Evolutionary conservation across 2,113 vertebrate species (phyloP).

Genomic region (Limanda limanda): DNA sequence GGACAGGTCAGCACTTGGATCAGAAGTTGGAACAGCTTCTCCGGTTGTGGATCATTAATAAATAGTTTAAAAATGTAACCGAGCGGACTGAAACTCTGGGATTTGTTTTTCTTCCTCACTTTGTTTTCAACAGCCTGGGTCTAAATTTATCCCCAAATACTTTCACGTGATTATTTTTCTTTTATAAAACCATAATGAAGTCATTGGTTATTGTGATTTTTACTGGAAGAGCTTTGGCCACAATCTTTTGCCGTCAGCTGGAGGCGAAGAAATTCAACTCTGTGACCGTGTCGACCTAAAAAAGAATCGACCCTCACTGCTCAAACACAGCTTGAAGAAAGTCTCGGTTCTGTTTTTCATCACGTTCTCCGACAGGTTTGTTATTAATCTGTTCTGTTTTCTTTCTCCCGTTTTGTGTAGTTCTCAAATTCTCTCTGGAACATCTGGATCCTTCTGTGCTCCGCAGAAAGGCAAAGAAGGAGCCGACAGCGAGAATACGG

Average conservation of each 20-base stretch:
- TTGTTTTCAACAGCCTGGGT: conserved; percentile 17
- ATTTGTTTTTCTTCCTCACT: not conserved
- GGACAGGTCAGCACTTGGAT: conserved; percentile 86
- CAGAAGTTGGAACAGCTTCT: not conserved
- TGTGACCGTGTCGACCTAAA: conserved; percentile 12
- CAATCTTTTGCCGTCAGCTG: conserved; percentile 12
- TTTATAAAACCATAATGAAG: conserved; percentile 38
- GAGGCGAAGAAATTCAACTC: conserved; percentile 1
- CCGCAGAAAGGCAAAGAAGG: conserved; percentile 90
- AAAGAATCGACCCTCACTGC: not conserved
- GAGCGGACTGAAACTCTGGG: not conserved
- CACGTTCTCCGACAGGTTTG: not conserved
- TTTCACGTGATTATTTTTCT: conserved; percentile 61
- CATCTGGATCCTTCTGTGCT: conserved; percentile 81
- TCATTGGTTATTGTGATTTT: conserved; percentile 35
- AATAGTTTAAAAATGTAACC: conserved; percentile 13
- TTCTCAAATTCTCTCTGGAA: conserved; percentile 88
- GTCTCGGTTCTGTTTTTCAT: not conserved
- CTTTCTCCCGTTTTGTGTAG: conserved; percentile 72
- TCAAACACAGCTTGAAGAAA: not conserved
- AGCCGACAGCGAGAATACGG: conserved; percentile 89
- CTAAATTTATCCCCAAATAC: conserved; percentile 47
- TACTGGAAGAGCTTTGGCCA: conserved; percentile 40
- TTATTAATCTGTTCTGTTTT: not conserved
- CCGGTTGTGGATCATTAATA: conserved; percentile 19